Evolutionary conservation across 2,888 invertebrate species (phyloP), one percentile per base, ranked within the genome.

Genomic region (Maniola hyperantus): DNA sequence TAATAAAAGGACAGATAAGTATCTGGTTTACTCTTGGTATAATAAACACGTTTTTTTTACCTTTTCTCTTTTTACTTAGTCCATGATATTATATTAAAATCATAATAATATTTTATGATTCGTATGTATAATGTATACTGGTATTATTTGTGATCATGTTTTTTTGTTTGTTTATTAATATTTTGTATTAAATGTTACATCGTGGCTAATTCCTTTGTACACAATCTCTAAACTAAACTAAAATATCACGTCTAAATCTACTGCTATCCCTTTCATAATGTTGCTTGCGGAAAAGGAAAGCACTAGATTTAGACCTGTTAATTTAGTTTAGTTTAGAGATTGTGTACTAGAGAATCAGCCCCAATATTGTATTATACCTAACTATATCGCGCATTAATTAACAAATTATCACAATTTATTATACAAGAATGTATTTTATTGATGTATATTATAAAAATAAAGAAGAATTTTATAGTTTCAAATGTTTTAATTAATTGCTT

Each of bases 341-440:
- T n/a, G n/a, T n/a, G n/a, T n/a, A n/a, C n/a, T n/a, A n/a, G n/a
- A n/a, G n/a, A n/a, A n/a, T n/a, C n/a, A n/a, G n/a, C n/a, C n/a
- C n/a, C n/a, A 66, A 60, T 69, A 63, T 65, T 72, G 70, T 72
- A 72, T 55, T 39, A 57, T 57, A 57, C 18, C 20, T 57, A 42
- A 13, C 18, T 57, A 57, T 69, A 68, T 73, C 69, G 67, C 72
- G 67, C 61, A 71, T 73, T 70, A 65, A 78, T 76, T 82, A 86
- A 84, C 81, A 81, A 75, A 71, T 81, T 82, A 84, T 85, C 83
- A 84, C 82, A 84, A 82, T 83, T 57, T 57, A 57, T 57, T 84
- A 86, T 82, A 85, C 82, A 51, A 86, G 82, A 57, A 85, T 84
- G 87, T 89, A 88, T 87, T 87, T 84, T 87, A 88, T 84, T 82